Conservation (phyloP, 2,888 invertebrate genomes). For the Strigamia transsilvanica region DNA sequence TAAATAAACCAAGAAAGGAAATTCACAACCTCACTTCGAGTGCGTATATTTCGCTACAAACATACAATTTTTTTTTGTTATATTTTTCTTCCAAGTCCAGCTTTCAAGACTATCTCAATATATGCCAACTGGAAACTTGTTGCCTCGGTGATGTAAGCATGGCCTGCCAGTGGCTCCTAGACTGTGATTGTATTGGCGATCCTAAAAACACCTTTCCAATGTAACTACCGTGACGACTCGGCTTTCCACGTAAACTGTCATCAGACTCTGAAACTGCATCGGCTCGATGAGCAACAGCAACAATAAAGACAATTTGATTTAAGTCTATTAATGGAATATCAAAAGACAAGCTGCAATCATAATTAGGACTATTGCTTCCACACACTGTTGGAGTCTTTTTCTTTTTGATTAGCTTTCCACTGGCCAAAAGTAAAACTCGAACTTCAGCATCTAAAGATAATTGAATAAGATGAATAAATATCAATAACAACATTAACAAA, state of each 20-base stretch:
- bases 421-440: conserved; percentile 29
- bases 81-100: neutral
- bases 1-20: too few relatives aligned
- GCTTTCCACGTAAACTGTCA: neutral
- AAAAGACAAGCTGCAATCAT: neutral
- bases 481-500: neutral
- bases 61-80: too few relatives aligned
- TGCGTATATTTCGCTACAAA: too few relatives aligned
- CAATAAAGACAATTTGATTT: conserved; percentile 18
- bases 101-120: neutral
- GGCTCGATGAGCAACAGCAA: conserved; percentile 9
- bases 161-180: conserved; percentile 21
- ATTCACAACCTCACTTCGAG: too few relatives aligned
- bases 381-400: conserved; percentile 32
- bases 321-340: conserved; percentile 9
- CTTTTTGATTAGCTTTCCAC: conserved; percentile 13
- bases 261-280: conserved; percentile 37
- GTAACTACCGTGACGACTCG: neutral
- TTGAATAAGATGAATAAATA: neutral
- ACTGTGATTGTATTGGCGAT: neutral
- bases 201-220: conserved; percentile 41
- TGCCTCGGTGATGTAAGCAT: conserved; percentile 21
- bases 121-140: conserved; percentile 49
- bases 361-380: conserved; percentile 32
- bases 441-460: conserved; percentile 22